phyloP scores from a whole-genome alignment of 2,113 vertebrate species.

The Progne subis region DNA sequence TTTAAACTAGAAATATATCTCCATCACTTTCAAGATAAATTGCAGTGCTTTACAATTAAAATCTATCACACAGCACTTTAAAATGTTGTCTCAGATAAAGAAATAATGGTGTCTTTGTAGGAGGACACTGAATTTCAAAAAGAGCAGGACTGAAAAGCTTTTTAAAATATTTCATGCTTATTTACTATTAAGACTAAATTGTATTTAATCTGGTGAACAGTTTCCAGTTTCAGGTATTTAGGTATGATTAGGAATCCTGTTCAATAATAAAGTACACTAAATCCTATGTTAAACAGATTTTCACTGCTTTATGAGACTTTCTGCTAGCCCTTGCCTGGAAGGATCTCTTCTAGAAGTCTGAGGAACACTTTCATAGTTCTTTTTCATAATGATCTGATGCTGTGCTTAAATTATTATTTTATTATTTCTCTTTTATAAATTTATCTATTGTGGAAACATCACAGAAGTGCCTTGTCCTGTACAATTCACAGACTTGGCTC shows the following conservation, averaged over 20 bases:
- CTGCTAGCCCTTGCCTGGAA: not conserved
- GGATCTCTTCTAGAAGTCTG: not conserved
- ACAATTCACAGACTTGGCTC: not conserved
- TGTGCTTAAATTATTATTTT: not conserved
- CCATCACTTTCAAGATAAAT: not conserved
- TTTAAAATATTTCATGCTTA: not conserved
- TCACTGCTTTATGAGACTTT: not conserved
- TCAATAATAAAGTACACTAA: not conserved
- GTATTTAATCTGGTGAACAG: not conserved
- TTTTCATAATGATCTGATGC: not conserved
- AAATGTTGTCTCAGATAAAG: not conserved
- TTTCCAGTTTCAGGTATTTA: not conserved
- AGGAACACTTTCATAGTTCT: not conserved
- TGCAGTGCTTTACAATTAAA: not conserved
- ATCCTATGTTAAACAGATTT: not conserved
- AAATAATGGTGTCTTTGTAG: not conserved
- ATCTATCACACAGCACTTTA: not conserved
- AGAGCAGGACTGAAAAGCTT: not conserved
- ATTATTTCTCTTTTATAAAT: not conserved
- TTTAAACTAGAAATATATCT: not conserved
- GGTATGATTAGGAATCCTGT: not conserved
- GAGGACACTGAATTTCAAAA: not conserved
- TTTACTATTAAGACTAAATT: not conserved
- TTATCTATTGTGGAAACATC: not conserved
- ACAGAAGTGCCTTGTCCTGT: fast-evolving